Evolutionary conservation across 2,888 invertebrate species (phyloP).

Genomic region (Dynastes maya): DNA sequence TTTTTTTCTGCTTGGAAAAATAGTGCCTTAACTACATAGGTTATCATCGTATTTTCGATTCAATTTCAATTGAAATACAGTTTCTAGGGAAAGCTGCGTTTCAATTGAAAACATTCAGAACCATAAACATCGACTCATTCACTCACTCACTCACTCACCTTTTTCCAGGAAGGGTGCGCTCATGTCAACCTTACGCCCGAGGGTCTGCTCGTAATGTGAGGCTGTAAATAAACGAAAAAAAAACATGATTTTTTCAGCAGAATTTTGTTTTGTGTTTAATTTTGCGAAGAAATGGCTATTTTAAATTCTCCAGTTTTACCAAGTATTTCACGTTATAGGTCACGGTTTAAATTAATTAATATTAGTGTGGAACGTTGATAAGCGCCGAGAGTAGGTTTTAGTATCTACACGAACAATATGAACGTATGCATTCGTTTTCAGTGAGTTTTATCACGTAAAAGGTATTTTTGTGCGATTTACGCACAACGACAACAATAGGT

Average conservation of each 20-base stretch:
- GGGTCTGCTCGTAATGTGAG: slow-evolving; percentile 48
- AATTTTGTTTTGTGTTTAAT: no score
- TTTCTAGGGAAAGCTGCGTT: background rate
- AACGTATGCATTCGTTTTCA: background rate
- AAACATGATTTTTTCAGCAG: background rate
- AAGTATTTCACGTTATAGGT: no score
- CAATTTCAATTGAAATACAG: no score
- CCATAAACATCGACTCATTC: slow-evolving; percentile 11
- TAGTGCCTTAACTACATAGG: no score
- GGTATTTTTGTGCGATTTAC: slow-evolving; percentile 7
- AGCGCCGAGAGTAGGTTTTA: background rate
- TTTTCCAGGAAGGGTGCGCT: slow-evolving; percentile 53
- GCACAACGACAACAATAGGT: background rate
- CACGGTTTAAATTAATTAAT: no score
- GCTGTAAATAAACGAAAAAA: slow-evolving; percentile 44
- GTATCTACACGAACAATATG: background rate
- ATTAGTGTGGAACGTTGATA: no score
- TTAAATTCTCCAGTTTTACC: no score
- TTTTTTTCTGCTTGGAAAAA: no score
- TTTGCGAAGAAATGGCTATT: no score
- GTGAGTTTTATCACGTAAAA: background rate
- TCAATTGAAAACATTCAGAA: background rate
- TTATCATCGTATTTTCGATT: no score
- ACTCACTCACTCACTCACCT: slow-evolving; percentile 45
- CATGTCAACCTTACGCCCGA: slow-evolving; percentile 52